Evolutionary conservation across 2,797 vertebrate genomes (phyloP), one percentile per base, ranked within the genome.

Genomic region (Falco berigora): DNA sequence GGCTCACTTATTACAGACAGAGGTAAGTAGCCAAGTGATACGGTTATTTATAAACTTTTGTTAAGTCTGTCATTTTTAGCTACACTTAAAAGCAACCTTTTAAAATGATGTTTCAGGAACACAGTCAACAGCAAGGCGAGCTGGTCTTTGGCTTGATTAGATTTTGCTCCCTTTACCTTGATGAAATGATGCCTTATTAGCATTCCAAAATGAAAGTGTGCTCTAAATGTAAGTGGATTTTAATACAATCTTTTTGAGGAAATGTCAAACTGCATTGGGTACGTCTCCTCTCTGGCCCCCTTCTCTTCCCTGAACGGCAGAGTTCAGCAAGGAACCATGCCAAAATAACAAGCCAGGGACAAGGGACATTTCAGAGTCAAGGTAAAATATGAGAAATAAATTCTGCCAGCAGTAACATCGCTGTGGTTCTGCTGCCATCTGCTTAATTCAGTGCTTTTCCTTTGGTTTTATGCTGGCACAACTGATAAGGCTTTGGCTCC

Each of bases 141-240:
- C 53, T 63, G 76, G 72, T 82, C 95, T 96, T 96, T 86, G 86
- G 71, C 86, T 97, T 95, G 95, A 97, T 97, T 97, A 96, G 96
- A 96, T 98, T 97, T 97, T 88, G 80, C 69, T 95, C 91, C 94
- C 97, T 97, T 98, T 97, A 97, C 94, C 96, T 97, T 97, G 96
- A 97, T 97, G 96, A 98, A 96, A 97, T 10, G 90, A 96, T 88
- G 96, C 96, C 97, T 97, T 95, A 97, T 98, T 97, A 98, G 95
- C 96, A 97, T 98, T 98, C 95, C 94, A 98, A 97, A 96, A 97
- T 96, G 92, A 97, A 96, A 96, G 90, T 83, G 88, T 2, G 71
- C 95, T 97, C 88, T 96, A 97, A 97, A 97, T 96, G 96, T 96
- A 98, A 98, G 97, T 97, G 95, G 95, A 96, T 97, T 98, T 98